Base-by-base conservation (phyloP, 1,140 invertebrate species). In the Drosophila melanica region DNA sequence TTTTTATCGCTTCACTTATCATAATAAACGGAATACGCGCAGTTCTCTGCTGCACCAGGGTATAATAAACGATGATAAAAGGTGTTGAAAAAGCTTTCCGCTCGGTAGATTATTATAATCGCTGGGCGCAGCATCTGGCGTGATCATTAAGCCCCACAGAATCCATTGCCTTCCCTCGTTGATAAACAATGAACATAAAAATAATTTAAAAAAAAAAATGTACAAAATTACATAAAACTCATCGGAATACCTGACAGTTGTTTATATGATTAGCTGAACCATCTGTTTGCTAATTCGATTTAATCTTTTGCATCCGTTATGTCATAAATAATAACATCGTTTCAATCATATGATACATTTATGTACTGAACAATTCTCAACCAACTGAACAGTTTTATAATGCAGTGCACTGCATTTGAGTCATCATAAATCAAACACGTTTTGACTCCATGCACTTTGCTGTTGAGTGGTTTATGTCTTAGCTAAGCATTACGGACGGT, bases 1-100 rank as follows among this genome's bases (percentile, higher is more conserved):
- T 42, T 47, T 41, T 66, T 63, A 80, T 79, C 37, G 55, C 44
- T 60, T 12, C 55, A 67, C 51, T 77, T 80, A 80, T 77, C 78
- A 68, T 73, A 45, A 67, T 48, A 42, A 58, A 62, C 30, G 50
- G 3, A 30, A 16, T 23, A 23, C 12, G 50, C 20, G 2, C 27
- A 33, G 20, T 35, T 65, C n/a, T 54, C 50, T 20, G 20, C 44
- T 48, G 39, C 39, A 47, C 18, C 16, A 45, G 8, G 33, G 33
- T 41, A 48, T 57, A 27, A 41, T n/a, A 27, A 27, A 64, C 63
- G 42, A 54, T 51, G 45, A 42, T 55, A 54, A 37, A 73, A 60
- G 57, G 75, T 57, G 51, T 58, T 55, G 76, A 62, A 68, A 65
- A 71, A 60, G 44, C 77, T 68, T 81, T 60, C 68, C 62, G 23